Conservation (phyloP, 2,113 vertebrate species). For the Osmerus mordax region DNA sequence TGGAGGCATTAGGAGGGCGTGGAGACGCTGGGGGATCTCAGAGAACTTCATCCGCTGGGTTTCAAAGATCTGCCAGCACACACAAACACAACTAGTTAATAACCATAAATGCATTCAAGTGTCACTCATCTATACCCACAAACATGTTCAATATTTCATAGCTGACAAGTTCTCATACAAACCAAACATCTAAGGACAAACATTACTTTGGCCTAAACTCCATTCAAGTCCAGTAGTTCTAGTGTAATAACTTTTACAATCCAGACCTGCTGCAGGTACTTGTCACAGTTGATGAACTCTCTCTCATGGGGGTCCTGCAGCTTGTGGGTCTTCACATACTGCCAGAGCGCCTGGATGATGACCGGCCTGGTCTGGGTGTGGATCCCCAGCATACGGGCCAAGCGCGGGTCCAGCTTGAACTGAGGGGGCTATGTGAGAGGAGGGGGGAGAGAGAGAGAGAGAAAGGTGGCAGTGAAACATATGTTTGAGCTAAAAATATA, state of each 20-base stretch:
- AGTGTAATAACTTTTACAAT: not conserved
- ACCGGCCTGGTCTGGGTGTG: conserved; percentile 87
- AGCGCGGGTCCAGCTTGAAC: conserved; percentile 84
- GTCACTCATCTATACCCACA: no score
- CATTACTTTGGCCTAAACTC: no score
- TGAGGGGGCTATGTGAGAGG: conserved; percentile 72
- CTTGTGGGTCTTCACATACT: conserved; percentile 90
- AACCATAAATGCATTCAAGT: not conserved
- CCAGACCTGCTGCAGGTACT: conserved; percentile 86
- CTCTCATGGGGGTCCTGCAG: conserved; percentile 88
- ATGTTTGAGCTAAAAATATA: not conserved
- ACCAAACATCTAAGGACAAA: not conserved
- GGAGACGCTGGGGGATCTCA: conserved; percentile 10
- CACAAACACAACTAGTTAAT: not conserved
- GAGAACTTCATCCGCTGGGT: conserved; percentile 13
- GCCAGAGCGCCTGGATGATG: conserved; percentile 89
- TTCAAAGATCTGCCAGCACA: conserved; percentile 3
- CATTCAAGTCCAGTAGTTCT: no score
- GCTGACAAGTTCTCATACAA: not conserved
- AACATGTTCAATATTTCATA: no score
- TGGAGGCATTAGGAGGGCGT: conserved; percentile 90
- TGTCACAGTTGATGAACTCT: conserved; percentile 88
- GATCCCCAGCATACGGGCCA: conserved; percentile 85
- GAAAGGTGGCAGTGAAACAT: no score
- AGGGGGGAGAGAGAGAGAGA: not conserved